A percentile compares a stretch with the other conserved stretches of the same genome.
These are phyloP conservation scores for Acrocephalus scirpaceus DNA, from an alignment of 2,797 vertebrate species.

Conservation along the genomic window DNA sequence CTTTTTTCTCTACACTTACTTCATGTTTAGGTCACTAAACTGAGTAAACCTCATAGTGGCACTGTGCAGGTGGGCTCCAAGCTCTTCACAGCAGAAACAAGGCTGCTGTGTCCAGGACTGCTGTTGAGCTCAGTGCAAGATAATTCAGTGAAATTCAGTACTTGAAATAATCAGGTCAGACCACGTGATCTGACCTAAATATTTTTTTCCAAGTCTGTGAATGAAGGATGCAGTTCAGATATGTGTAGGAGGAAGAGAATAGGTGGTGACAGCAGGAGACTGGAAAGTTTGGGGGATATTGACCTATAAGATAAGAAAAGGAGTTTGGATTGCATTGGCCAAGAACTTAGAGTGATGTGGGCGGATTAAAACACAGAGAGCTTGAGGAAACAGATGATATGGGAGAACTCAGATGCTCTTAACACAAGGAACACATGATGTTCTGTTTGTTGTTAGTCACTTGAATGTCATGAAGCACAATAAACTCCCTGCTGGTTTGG, in stretches of 20 bases:
- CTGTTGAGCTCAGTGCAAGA: neutral
- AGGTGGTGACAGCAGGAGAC: slow-evolving; percentile 4
- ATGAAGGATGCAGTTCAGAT: neutral
- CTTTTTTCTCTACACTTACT: neutral
- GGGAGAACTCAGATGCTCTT: neutral
- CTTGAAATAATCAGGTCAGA: slow-evolving; percentile 30
- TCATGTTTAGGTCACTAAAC: neutral
- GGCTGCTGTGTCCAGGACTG: neutral
- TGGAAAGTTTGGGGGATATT: neutral
- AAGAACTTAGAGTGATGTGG: neutral
- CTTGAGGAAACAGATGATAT: neutral
- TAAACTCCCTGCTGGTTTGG: neutral
- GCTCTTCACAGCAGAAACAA: neutral
- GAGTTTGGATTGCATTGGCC: neutral
- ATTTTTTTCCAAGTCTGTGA: slow-evolving; percentile 1
- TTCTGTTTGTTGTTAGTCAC: neutral
- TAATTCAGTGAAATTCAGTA: slow-evolving; percentile 20
- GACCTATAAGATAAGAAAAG: slow-evolving; percentile 3
- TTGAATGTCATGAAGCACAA: neutral
- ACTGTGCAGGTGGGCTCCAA: neutral
- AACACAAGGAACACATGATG: neutral
- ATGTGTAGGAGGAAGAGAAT: neutral
- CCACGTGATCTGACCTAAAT: slow-evolving; percentile 18
- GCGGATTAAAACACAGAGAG: neutral
- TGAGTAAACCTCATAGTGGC: neutral